Evolutionary conservation across 2,888 invertebrate species (phyloP).

Genomic region (Pyralis farinalis): DNA sequence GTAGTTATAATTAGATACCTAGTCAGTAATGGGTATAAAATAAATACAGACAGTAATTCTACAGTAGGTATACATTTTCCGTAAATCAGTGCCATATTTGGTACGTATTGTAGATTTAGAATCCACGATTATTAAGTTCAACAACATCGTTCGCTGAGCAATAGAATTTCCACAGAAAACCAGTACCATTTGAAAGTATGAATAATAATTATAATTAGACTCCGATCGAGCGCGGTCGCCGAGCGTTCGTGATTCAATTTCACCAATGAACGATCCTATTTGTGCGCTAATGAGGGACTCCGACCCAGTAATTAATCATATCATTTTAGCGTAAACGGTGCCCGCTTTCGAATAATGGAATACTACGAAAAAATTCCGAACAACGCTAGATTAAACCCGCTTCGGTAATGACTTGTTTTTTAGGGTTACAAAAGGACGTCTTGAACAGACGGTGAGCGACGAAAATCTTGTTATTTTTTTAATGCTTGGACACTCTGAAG

Average conservation of each 20-base stretch:
- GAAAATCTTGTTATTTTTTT: slow-evolving; percentile 70
- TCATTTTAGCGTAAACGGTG: slow-evolving; percentile 73
- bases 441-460: slow-evolving; percentile 62
- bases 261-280: slow-evolving; percentile 73
- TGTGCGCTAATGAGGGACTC: slow-evolving; percentile 75
- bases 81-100: not conserved
- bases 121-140: not conserved
- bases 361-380: slow-evolving; percentile 67
- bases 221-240: slow-evolving; percentile 54
- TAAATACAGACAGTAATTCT: no score
- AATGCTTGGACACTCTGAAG: slow-evolving; percentile 46
- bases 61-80: not conserved
- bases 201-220: slow-evolving; percentile 73
- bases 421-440: slow-evolving; percentile 78
- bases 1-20: no score
- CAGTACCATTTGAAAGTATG: slow-evolving; percentile 39
- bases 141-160: slow-evolving; percentile 1
- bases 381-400: slow-evolving; percentile 71
- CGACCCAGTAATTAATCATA: slow-evolving; percentile 76
- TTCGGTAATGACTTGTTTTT: slow-evolving; percentile 80
- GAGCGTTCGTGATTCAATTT: slow-evolving; percentile 69
- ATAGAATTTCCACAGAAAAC: slow-evolving; percentile 24
- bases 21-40: no score
- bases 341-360: slow-evolving; percentile 69
- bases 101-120: not conserved